These are phyloP conservation scores for Speoplatyrhinus poulsoni DNA, from an alignment of 2,113 vertebrate genomes.

Conservation along the genomic window DNA sequence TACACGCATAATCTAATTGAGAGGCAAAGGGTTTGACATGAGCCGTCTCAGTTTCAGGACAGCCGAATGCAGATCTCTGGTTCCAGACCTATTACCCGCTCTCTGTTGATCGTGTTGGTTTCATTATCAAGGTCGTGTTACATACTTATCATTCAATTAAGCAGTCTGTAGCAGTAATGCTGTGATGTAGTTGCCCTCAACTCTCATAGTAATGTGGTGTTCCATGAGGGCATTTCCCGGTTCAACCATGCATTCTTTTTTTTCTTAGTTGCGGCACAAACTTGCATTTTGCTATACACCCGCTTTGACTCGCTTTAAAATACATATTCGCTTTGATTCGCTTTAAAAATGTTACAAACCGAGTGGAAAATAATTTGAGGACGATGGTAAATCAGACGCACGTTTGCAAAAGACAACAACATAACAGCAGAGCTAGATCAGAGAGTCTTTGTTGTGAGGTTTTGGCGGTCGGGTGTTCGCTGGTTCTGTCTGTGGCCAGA, in stretches of 20 bases:
- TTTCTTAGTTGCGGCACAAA: slow-evolving; percentile 31
- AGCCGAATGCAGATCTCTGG: slow-evolving; percentile 7
- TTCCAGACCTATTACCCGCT: slow-evolving; percentile 30
- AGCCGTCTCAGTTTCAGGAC: slow-evolving; percentile 7
- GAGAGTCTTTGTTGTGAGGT: slow-evolving; percentile 26
- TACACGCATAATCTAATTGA: slow-evolving; percentile 7
- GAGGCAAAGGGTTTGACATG: slow-evolving; percentile 12
- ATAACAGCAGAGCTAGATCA: slow-evolving; percentile 24
- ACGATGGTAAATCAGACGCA: slow-evolving; percentile 23
- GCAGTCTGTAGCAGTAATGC: slow-evolving; percentile 28
- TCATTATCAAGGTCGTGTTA: slow-evolving; percentile 46
- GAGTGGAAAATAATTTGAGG: slow-evolving; percentile 19
- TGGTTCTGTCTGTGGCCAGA: slow-evolving; percentile 49
- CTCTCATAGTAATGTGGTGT: slow-evolving; percentile 3
- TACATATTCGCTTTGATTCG: slow-evolving; percentile 11
- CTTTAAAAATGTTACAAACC: too few relatives aligned
- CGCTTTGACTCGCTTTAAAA: slow-evolving; percentile 3
- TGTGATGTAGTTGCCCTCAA: slow-evolving; percentile 19
- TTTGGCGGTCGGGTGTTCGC: slow-evolving; percentile 32
- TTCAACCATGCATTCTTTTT: slow-evolving; percentile 9
- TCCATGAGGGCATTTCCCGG: slow-evolving; percentile 10
- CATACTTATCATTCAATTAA: slow-evolving; percentile 40
- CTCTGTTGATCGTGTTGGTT: slow-evolving; percentile 21
- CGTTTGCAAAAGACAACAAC: slow-evolving; percentile 29
- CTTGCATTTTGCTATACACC: slow-evolving; percentile 18